A percentile compares a stretch with the other conserved stretches of the same genome.
These are phyloP conservation scores for Lithophane semibrunnea DNA, from an alignment of 2,888 invertebrate genomes.

Conservation along the genomic window DNA sequence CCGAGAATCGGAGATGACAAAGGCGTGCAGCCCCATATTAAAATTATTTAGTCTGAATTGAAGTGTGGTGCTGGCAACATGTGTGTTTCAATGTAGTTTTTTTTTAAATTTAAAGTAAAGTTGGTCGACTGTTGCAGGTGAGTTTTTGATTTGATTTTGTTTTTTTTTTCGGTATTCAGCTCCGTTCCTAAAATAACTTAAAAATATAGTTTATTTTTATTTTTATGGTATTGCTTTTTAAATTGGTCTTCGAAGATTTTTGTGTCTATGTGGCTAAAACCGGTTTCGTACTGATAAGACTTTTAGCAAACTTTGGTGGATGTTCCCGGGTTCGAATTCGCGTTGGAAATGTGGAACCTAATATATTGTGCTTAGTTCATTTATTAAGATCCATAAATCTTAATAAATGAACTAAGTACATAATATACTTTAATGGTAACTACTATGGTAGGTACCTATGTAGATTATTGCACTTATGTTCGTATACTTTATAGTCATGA, in stretches of 20 bases:
- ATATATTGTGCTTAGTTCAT: no score
- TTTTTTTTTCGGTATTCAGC: background rate
- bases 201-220: no score
- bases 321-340: conserved; percentile 5
- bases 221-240: background rate
- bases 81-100: conserved; percentile 4
- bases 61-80: conserved; percentile 16
- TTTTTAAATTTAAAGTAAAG: background rate
- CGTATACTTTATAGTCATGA: conserved; percentile 4
- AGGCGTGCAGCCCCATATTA: conserved; percentile 26
- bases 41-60: conserved; percentile 40
- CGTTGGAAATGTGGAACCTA: background rate
- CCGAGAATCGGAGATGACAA: conserved; percentile 27
- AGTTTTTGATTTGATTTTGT: conserved; percentile 7
- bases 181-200: no score
- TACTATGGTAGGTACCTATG: background rate
- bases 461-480: conserved; percentile 7
- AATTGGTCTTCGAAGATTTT: background rate
- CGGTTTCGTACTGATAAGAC: background rate
- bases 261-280: background rate
- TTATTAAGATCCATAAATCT: no score
- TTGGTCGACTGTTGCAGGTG: conserved; percentile 13
- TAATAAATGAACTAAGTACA: no score
- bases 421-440: background rate
- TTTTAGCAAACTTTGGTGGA: background rate